Evolutionary conservation across 2,113 vertebrate genomes (phyloP), one percentile per base, ranked within the genome.

Genomic region (Regulus satrapa): DNA sequence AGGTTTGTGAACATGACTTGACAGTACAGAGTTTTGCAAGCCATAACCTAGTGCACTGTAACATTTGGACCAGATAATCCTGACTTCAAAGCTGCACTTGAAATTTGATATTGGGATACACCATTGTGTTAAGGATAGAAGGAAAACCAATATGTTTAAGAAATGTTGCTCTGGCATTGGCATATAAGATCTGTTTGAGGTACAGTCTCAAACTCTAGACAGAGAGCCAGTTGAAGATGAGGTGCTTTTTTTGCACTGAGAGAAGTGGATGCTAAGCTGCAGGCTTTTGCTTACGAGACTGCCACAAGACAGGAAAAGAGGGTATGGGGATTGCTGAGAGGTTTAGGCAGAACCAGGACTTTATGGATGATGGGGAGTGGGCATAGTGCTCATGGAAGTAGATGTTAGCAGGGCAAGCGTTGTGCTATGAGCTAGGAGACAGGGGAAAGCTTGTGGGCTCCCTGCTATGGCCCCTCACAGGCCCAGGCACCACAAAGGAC

Each of bases 381-480:
- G 10, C 29, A 66, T 0, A 0, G 13, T 66, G 38, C 29, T 58
- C 3, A 1, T 45, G 43, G 85, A 61, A 59, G 8, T 40, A 23
- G 48, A 9, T 10, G 2, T 8, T 20, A 41, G 29, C 4, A 2
- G 36, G 40, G 6, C 41, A 36, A 14, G 31, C 55, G 38, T 46
- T 0, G 0, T 59, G 34, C 36, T 73, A 18, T 38, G 73, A 54
- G 46, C 2, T 17, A 3, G 43, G 29, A 26, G 8, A 3, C 1
- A 5, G 46, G 28, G 25, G 3, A 43, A 28, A 38, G 36, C 26
- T 62, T 43, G 28, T 1, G 6, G 41, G n/a, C 43, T 88, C 46
- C 52, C 28, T 72, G 56, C 64, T 19, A 5, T 0, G 0, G 28
- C 32, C 31, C 15, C 4, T 4, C 51, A 9, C 0, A 1, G 17